Conservation (phyloP, 2,113 vertebrate genomes). For the Lamprologus lemairii region DNA sequence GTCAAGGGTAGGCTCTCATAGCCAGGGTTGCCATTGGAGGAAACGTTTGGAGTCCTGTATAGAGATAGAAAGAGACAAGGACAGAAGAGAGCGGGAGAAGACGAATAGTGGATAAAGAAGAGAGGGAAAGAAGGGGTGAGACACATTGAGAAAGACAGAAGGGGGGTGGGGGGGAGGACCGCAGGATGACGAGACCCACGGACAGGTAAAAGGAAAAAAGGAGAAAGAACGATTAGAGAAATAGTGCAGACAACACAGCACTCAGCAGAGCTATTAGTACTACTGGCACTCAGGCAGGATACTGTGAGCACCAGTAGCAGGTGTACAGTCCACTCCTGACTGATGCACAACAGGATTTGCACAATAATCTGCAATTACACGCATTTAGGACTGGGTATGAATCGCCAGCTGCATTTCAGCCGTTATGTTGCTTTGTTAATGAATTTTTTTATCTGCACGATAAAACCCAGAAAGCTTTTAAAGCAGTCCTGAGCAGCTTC, state of each 20-base stretch:
- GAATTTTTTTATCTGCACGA: slow-evolving; percentile 18
- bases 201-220: slow-evolving; percentile 47
- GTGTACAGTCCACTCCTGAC: slow-evolving; percentile 40
- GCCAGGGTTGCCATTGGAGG: slow-evolving; percentile 94
- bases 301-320: slow-evolving; percentile 8
- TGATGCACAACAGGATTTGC: slow-evolving; percentile 9
- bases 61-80: slow-evolving; percentile 68
- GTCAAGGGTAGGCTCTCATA: slow-evolving; percentile 84
- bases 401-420: slow-evolving; percentile 8
- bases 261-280: slow-evolving; percentile 13
- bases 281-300: not conserved
- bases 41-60: slow-evolving; percentile 92
- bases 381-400: slow-evolving; percentile 23
- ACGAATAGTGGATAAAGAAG: slow-evolving; percentile 7
- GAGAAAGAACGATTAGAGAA: slow-evolving; percentile 63
- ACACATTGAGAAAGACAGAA: slow-evolving; percentile 44
- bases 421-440: not conserved
- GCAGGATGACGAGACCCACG: slow-evolving; percentile 33
- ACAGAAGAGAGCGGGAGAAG: slow-evolving; percentile 26
- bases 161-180: not conserved
- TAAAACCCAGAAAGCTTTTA: slow-evolving; percentile 35
- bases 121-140: slow-evolving; percentile 47
- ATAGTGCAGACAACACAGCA: slow-evolving; percentile 44
- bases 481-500: slow-evolving; percentile 15
- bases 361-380: slow-evolving; percentile 38